Conservation (phyloP, 1,140 invertebrate species). For the Drosophila setifemur region DNA sequence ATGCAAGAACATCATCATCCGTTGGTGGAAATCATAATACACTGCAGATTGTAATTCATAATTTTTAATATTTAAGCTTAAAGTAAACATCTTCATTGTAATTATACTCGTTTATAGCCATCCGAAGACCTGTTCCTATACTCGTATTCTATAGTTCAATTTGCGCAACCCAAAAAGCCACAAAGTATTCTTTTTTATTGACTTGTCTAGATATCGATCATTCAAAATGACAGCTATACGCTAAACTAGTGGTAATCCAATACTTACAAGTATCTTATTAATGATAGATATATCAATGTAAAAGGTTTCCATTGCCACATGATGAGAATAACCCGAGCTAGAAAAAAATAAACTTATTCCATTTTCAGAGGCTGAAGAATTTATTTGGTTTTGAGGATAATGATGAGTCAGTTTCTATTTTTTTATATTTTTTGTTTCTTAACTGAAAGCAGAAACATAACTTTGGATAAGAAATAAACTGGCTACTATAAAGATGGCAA, state of each 20-base stretch:
- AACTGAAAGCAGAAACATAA: slow-evolving; percentile 16
- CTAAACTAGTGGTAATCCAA: background rate
- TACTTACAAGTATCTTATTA: background rate
- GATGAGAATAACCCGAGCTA: too few species aligned
- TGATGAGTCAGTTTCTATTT: slow-evolving; percentile 40
- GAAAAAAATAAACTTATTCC: too few species aligned
- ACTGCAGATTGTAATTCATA: too few species aligned
- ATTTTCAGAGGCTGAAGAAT: background rate
- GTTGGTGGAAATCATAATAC: too few species aligned
- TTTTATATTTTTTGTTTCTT: slow-evolving; percentile 10
- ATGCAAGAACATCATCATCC: slow-evolving; percentile 9
- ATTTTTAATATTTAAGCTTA: too few species aligned
- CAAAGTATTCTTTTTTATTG: slow-evolving; percentile 34
- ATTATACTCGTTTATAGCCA: too few species aligned
- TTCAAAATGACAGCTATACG: slow-evolving; percentile 22
- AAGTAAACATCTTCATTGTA: too few species aligned
- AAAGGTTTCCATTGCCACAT: background rate
- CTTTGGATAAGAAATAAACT: slow-evolving; percentile 13
- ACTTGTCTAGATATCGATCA: slow-evolving; percentile 31
- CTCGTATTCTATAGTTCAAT: background rate
- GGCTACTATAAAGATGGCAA: slow-evolving; percentile 20
- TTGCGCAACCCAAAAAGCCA: slow-evolving; percentile 8
- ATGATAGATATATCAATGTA: background rate
- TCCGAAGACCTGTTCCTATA: too few species aligned
- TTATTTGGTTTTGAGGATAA: background rate